Evolutionary conservation across 2,888 invertebrate genomes (phyloP).

Genomic region (Synanthedon tipuliformis): DNA sequence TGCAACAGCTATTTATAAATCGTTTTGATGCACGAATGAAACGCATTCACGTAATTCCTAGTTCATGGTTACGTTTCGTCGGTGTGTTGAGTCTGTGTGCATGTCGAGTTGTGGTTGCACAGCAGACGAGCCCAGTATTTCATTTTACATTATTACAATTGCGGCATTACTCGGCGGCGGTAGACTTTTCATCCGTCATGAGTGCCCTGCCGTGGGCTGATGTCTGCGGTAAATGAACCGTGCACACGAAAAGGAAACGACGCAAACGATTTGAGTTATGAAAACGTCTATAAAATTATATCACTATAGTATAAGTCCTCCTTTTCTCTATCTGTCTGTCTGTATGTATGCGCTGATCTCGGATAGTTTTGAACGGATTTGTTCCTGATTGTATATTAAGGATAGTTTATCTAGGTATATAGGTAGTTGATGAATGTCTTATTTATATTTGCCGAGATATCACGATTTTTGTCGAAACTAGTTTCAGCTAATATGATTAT

Average conservation of each 20-base stretch:
- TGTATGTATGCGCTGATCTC: too few species aligned
- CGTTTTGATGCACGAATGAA: constrained; percentile 2
- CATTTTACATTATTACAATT: constrained; percentile 52
- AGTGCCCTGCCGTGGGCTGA: constrained; percentile 25
- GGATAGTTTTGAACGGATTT: too few species aligned
- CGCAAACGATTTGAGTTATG: background rate
- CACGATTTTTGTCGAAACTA: too few species aligned
- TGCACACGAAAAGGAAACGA: constrained; percentile 8
- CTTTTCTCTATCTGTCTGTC: background rate
- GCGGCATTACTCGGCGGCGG: constrained; percentile 24
- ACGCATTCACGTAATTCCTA: constrained; percentile 18
- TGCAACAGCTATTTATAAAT: constrained; percentile 1
- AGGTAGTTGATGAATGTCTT: too few species aligned
- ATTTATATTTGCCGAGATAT: too few species aligned
- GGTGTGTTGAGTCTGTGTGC: constrained; percentile 16
- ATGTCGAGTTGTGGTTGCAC: constrained; percentile 40
- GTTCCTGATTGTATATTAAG: too few species aligned
- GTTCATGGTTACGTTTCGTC: constrained; percentile 38
- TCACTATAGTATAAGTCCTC: too few species aligned
- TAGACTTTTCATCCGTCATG: constrained; percentile 53
- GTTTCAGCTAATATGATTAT: too few species aligned
- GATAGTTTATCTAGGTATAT: too few species aligned
- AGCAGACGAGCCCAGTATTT: constrained; percentile 43
- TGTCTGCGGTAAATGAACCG: constrained; percentile 18
- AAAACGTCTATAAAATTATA: too few species aligned